phyloP scores from a whole-genome alignment of 1,140 invertebrate species.

The Rhagoletis zephyria region DNA sequence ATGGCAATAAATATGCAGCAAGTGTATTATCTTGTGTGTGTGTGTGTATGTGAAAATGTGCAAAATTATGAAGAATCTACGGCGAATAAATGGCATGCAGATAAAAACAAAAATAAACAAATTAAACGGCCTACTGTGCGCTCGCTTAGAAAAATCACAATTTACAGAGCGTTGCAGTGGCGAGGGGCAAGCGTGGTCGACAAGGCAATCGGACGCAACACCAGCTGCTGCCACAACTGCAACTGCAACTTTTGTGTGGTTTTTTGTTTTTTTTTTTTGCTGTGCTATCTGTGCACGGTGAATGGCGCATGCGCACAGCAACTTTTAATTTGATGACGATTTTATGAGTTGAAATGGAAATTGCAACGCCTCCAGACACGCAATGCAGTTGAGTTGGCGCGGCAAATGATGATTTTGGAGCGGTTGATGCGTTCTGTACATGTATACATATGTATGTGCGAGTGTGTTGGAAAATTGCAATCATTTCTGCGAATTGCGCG shows the following conservation, averaged over 20 bases:
- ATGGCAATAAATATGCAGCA: not conserved
- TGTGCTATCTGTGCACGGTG: not conserved
- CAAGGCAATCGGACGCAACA: not conserved
- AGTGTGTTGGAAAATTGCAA: not conserved
- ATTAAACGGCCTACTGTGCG: not conserved
- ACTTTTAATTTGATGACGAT: slow-evolving; percentile 59
- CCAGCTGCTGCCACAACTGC: slow-evolving; percentile 47
- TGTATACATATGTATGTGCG: not conserved
- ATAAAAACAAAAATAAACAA: not conserved
- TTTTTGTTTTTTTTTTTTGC: not conserved
- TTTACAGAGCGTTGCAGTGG: not conserved
- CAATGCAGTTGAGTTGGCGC: slow-evolving; percentile 29
- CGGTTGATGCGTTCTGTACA: not conserved
- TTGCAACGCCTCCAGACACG: slow-evolving; percentile 58
- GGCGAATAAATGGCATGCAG: not conserved
- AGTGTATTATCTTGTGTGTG: not conserved
- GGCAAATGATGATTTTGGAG: not conserved
- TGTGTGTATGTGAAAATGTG: not conserved
- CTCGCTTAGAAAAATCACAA: not conserved
- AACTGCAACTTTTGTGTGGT: not conserved
- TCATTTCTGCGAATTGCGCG: slow-evolving; percentile 14
- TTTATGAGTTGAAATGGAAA: slow-evolving; percentile 60
- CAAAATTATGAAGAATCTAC: not conserved
- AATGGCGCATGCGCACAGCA: slow-evolving; percentile 43
- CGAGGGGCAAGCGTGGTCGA: not conserved